A percentile compares a stretch with the other conserved stretches of the same genome.
These are phyloP conservation scores for Pelusios castaneus DNA, from an alignment of 2,113 vertebrate genomes.

Conservation along the genomic window DNA sequence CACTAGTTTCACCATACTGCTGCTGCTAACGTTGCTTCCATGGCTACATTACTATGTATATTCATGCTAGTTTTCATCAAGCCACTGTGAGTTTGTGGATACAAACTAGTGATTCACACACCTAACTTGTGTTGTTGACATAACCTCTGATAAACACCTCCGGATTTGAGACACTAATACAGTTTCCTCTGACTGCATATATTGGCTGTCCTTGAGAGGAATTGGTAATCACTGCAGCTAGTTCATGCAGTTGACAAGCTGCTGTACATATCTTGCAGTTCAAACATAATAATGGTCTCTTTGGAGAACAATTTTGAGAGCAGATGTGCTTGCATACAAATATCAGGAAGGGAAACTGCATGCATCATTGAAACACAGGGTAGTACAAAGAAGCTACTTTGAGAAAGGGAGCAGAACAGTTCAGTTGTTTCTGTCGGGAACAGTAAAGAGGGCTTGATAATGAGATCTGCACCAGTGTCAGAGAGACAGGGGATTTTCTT, in stretches of 20 bases:
- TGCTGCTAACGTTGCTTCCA: background rate
- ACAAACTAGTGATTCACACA: background rate
- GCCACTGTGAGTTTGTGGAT: background rate
- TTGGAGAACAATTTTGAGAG: slow-evolving; percentile 48
- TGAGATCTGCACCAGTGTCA: background rate
- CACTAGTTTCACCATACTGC: background rate
- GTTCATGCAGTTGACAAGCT: slow-evolving; percentile 28
- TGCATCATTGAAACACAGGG: background rate
- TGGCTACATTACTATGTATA: background rate
- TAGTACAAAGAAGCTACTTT: slow-evolving; percentile 18
- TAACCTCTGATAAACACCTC: background rate
- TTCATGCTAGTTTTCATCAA: background rate
- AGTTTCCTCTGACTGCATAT: slow-evolving; percentile 16
- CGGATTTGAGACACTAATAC: slow-evolving; percentile 27
- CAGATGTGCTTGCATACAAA: slow-evolving; percentile 53
- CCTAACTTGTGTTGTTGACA: background rate
- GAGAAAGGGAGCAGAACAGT: background rate
- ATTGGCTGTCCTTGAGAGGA: slow-evolving; percentile 48
- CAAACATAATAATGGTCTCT: slow-evolving; percentile 43
- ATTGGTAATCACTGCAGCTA: slow-evolving; percentile 43
- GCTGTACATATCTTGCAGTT: slow-evolving; percentile 29
- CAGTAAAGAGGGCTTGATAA: background rate
- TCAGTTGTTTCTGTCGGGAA: background rate
- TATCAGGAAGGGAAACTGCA: slow-evolving; percentile 41
- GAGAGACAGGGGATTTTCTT: background rate